phyloP scores from a whole-genome alignment of 2,797 vertebrate genomes.

The Pristis pectinata region DNA sequence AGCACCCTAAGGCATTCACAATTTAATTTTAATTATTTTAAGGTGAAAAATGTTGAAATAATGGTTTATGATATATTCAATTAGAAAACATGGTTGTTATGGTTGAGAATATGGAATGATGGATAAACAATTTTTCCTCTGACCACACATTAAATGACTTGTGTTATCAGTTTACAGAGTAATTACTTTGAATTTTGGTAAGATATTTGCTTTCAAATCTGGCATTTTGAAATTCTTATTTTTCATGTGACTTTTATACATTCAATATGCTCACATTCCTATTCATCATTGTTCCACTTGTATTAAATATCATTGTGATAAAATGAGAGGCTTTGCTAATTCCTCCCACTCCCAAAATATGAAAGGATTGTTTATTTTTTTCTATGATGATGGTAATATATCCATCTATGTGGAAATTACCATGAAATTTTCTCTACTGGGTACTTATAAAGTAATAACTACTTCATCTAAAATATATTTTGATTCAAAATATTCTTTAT shows the following conservation, averaged over 20 bases:
- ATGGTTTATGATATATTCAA: background rate
- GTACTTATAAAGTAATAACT: background rate
- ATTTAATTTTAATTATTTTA: background rate
- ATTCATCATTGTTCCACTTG: background rate
- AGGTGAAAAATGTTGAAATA: background rate
- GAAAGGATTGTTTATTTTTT: background rate
- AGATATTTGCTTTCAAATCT: background rate
- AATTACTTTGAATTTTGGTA: background rate
- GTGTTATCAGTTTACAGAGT: background rate
- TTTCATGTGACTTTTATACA: background rate
- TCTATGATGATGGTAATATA: background rate
- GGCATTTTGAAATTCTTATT: background rate
- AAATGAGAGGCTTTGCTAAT: background rate
- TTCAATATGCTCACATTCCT: background rate
- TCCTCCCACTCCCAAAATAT: background rate
- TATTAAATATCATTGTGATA: background rate
- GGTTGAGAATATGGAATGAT: background rate
- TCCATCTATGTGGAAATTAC: background rate
- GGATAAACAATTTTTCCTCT: background rate
- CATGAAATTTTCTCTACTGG: background rate
- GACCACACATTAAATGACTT: background rate
- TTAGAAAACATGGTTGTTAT: background rate
- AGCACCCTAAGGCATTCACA: background rate
- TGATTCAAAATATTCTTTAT: background rate
- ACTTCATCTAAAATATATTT: background rate